These are phyloP conservation scores for Beroe ovata DNA, from an alignment of 37 sponge, comb jelly and placozoan genomes.

Conservation along the genomic window DNA sequence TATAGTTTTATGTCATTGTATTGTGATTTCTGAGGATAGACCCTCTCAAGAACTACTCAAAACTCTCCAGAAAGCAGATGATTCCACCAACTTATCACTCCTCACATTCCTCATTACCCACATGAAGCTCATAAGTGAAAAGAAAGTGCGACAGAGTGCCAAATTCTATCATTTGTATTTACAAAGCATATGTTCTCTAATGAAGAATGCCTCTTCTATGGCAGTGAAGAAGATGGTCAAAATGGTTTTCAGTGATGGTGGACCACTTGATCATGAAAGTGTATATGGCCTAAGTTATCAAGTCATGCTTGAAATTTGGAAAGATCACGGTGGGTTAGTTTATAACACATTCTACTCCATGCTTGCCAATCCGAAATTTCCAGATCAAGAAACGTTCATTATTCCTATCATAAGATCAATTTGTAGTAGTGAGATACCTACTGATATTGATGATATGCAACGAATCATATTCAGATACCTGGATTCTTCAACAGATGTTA, in stretches of 20 bases:
- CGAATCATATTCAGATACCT: not conserved
- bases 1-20: conserved; percentile 12
- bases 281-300: not conserved
- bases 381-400: not conserved
- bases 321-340: conserved; percentile 51
- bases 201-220: not conserved
- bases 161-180: conserved; percentile 25
- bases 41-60: not conserved
- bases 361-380: not conserved
- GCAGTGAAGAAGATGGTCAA: not conserved
- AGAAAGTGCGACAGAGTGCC: not conserved
- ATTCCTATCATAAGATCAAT: not conserved
- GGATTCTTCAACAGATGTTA: not conserved
- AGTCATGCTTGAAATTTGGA: conserved; percentile 17
- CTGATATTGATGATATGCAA: not conserved
- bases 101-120: conserved; percentile 38
- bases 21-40: conserved; percentile 28
- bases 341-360: not conserved
- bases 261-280: not conserved
- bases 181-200: not conserved
- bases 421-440: not conserved
- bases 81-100: conserved; percentile 18
- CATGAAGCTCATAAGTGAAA: conserved; percentile 3
- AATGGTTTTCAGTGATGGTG: conserved; percentile 23
- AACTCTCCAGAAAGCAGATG: conserved; percentile 4